A percentile compares a stretch with the other conserved stretches of the same genome.
Conservation (phyloP, 2,888 invertebrate genomes). For the Phaonia tiefii region DNA sequence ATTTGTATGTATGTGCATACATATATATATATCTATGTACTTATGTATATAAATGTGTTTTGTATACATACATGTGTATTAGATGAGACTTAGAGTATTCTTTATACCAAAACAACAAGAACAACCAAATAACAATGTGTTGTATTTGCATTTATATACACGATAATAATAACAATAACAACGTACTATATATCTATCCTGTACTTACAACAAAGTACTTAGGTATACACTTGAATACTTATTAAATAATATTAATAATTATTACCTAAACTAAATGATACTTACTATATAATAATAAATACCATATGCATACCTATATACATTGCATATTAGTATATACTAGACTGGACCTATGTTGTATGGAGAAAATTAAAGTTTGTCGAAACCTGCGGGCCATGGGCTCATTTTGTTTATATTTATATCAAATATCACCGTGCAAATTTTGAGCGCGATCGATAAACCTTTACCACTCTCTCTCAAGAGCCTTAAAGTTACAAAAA, state of each 20-base stretch:
- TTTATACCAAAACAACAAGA: conserved; percentile 29
- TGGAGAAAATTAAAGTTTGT: no score
- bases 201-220: conserved; percentile 10
- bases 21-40: background rate
- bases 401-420: no score
- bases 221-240: conserved; percentile 26
- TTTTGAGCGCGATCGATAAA: no score
- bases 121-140: conserved; percentile 52
- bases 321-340: conserved; percentile 33
- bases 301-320: conserved; percentile 29
- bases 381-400: no score
- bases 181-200: background rate
- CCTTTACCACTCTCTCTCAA: no score
- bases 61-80: conserved; percentile 37
- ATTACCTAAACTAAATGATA: conserved; percentile 24
- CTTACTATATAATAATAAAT: conserved; percentile 20
- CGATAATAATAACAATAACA: conserved; percentile 1
- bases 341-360: no score
- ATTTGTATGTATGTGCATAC: conserved; percentile 8
- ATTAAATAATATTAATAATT: conserved; percentile 19
- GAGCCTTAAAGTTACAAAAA: no score
- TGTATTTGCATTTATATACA: conserved; percentile 67
- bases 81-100: conserved; percentile 34
- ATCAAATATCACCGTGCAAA: no score
- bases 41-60: background rate